These are phyloP conservation scores for Microplitis deprimator DNA, from an alignment of 2,888 invertebrate genomes.

Conservation along the genomic window DNA sequence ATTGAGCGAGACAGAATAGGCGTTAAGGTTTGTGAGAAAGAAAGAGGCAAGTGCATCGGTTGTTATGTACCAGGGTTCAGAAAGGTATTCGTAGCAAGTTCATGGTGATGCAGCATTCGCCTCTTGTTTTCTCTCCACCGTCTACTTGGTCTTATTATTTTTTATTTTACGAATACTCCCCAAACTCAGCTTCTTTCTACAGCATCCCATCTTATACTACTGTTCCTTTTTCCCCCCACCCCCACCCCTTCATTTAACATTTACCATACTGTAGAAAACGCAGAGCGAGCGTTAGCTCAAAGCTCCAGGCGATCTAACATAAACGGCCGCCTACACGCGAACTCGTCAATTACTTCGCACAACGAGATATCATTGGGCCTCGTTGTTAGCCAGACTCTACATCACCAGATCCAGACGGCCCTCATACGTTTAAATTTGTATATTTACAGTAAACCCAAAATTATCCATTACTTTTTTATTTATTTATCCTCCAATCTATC, in stretches of 20 bases:
- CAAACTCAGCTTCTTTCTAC: conserved; percentile 9
- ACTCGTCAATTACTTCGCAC: conserved; percentile 69
- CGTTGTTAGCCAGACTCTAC: conserved; percentile 17
- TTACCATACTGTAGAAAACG: neutral
- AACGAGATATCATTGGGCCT: conserved; percentile 64
- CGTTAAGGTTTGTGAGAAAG: conserved; percentile 25
- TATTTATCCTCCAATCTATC: too few relatives aligned
- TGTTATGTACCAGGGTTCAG: conserved; percentile 55
- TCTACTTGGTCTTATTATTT: conserved; percentile 15
- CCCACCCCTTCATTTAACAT: conserved; percentile 17
- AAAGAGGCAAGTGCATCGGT: conserved; percentile 31
- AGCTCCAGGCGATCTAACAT: conserved; percentile 62
- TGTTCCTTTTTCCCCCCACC: neutral
- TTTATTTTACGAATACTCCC: neutral
- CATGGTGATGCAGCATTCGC: conserved; percentile 60
- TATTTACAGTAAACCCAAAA: conserved; percentile 18
- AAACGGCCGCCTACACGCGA: conserved; percentile 66
- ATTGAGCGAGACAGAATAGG: conserved; percentile 38
- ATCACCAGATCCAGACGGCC: neutral
- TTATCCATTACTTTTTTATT: conserved; percentile 17
- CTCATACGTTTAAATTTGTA: conserved; percentile 16
- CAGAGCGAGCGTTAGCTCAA: conserved; percentile 29
- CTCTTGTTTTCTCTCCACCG: conserved; percentile 48
- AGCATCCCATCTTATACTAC: conserved; percentile 12
- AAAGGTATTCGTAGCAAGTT: conserved; percentile 64